phyloP scores from a whole-genome alignment of 2,797 vertebrate species.

The Lepus oiostolus region DNA sequence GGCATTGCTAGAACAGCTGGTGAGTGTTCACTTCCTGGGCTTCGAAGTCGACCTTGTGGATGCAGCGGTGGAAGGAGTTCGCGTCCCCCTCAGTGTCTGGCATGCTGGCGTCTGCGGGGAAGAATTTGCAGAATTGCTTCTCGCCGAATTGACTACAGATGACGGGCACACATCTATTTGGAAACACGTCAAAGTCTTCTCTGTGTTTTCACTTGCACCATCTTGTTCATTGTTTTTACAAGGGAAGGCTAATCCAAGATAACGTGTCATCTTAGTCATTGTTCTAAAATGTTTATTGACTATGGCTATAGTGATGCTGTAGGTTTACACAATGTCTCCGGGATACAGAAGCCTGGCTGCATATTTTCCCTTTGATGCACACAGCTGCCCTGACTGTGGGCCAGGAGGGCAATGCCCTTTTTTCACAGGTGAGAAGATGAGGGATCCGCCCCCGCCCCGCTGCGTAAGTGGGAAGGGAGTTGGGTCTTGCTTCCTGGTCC shows the following conservation, averaged over 20 bases:
- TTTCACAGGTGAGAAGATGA: not conserved
- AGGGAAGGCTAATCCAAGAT: slow-evolving; percentile 33
- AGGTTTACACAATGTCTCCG: not conserved
- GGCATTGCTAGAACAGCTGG: not conserved
- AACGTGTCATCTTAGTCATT: not conserved
- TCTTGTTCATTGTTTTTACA: not conserved
- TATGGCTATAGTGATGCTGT: not conserved
- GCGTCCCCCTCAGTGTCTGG: not conserved
- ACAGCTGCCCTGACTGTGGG: not conserved
- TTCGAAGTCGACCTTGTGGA: not conserved
- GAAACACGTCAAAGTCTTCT: not conserved
- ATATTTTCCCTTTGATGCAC: not conserved
- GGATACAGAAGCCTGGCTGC: not conserved
- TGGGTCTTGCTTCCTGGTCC: not conserved
- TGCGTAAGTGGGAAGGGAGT: not conserved
- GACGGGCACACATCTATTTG: not conserved
- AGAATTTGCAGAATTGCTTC: not conserved
- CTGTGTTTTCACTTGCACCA: not conserved
- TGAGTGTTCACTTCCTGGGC: slow-evolving; percentile 24
- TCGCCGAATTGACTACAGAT: not conserved
- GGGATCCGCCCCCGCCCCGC: no score
- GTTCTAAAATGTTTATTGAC: not conserved
- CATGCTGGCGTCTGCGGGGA: not conserved
- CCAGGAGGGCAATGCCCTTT: not conserved
- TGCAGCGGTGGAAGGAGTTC: not conserved